A percentile compares a stretch with the other conserved stretches of the same genome.
Conservation (phyloP, 2,888 invertebrate genomes). For the Diadegma fenestrale region DNA sequence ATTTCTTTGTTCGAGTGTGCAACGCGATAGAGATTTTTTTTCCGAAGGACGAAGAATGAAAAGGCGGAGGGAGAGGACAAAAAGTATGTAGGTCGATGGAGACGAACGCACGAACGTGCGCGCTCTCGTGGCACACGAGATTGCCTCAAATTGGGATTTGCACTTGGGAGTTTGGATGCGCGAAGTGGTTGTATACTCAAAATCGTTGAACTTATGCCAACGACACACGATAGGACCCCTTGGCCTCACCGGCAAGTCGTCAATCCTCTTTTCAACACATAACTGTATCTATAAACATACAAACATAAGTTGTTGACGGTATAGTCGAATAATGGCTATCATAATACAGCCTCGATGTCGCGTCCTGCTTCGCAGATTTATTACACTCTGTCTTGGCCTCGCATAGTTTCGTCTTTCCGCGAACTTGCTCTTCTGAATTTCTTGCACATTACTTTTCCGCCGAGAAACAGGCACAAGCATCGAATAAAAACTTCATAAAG, state of each 20-base stretch:
- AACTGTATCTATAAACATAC: neutral
- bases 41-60: slow-evolving; percentile 3
- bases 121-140: slow-evolving; percentile 9
- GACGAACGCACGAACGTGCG: slow-evolving; percentile 53
- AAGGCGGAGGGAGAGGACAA: slow-evolving; percentile 9
- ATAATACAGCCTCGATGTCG: slow-evolving; percentile 68
- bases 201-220: slow-evolving; percentile 75
- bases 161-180: slow-evolving; percentile 15
- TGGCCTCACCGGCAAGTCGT: slow-evolving; percentile 38
- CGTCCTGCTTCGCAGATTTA: slow-evolving; percentile 69
- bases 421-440: slow-evolving; percentile 23
- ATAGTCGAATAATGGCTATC: slow-evolving; percentile 68
- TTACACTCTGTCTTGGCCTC: slow-evolving; percentile 62
- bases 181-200: slow-evolving; percentile 63
- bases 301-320: slow-evolving; percentile 20
- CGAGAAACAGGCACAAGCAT: slow-evolving; percentile 31
- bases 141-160: slow-evolving; percentile 27
- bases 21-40: neutral
- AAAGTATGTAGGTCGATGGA: slow-evolving; percentile 63
- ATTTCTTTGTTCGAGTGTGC: slow-evolving; percentile 46
- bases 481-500: slow-evolving; percentile 11
- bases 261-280: slow-evolving; percentile 5
- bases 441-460: neutral
- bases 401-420: slow-evolving; percentile 46
- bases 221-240: slow-evolving; percentile 66